Evolutionary conservation across 2,888 invertebrate genomes (phyloP).

Genomic region (Eristalis arbustorum): DNA sequence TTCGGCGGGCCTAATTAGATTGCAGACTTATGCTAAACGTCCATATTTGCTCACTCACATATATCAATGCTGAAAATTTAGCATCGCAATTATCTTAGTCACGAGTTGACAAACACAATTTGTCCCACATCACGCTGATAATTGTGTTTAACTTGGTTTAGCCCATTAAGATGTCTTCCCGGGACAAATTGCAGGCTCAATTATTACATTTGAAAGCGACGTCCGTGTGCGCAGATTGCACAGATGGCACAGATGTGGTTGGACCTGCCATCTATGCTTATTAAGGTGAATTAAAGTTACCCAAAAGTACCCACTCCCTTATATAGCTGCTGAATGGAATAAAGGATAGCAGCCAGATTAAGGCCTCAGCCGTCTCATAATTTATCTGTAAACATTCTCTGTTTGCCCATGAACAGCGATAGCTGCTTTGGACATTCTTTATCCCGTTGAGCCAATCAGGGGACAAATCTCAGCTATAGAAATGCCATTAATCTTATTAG

Average conservation of each 20-base stretch:
- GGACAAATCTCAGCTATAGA: conserved; percentile 21
- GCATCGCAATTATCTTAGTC: not conserved
- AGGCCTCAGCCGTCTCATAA: not conserved
- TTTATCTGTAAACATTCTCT: not conserved
- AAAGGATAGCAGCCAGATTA: too few relatives aligned
- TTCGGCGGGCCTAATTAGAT: not conserved
- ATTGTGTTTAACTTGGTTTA: not conserved
- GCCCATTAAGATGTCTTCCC: not conserved
- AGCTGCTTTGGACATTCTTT: not conserved
- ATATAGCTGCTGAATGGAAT: too few relatives aligned
- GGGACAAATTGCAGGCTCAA: not conserved
- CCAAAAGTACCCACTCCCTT: not conserved
- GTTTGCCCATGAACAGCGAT: not conserved
- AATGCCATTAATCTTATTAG: conserved; percentile 42
- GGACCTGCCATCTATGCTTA: too few relatives aligned
- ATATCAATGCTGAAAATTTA: not conserved
- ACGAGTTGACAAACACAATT: not conserved
- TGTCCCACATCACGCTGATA: not conserved
- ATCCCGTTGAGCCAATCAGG: conserved; percentile 29
- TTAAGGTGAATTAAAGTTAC: not conserved
- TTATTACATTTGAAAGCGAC: not conserved
- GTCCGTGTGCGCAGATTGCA: too few relatives aligned
- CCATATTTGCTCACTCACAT: too few relatives aligned
- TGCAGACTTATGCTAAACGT: not conserved
- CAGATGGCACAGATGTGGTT: too few relatives aligned